phyloP scores from a whole-genome alignment of 2,888 invertebrate genomes.

The Acanthosepion esculentum region DNA sequence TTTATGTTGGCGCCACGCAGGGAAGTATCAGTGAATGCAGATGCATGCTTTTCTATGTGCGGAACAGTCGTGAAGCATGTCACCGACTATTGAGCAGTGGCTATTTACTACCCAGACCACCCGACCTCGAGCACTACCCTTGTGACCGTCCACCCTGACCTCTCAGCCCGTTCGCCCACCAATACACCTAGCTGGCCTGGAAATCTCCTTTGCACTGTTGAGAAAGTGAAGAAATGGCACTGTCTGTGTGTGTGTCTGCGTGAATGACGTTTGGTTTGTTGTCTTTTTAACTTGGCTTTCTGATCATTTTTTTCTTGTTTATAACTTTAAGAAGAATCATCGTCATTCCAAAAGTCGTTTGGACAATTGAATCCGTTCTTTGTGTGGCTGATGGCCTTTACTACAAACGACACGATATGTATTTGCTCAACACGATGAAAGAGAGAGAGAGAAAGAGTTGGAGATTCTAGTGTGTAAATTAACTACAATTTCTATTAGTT shows the following conservation, averaged over 20 bases:
- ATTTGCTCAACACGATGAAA: too few relatives aligned
- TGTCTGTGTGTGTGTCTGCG: not conserved
- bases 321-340: too few relatives aligned
- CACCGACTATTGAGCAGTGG: not conserved
- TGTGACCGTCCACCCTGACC: not conserved
- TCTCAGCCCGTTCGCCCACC: not conserved
- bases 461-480: too few relatives aligned
- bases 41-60: not conserved
- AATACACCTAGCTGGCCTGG: not conserved
- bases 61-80: not conserved
- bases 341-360: too few relatives aligned
- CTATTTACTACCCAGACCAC: not conserved
- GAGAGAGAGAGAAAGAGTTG: too few relatives aligned
- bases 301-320: too few relatives aligned
- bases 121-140: not conserved
- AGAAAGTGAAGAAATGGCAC: not conserved
- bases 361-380: too few relatives aligned
- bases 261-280: not conserved
- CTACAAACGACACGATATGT: too few relatives aligned
- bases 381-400: too few relatives aligned
- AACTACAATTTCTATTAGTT: too few relatives aligned
- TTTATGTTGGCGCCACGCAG: not conserved
- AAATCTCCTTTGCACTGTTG: not conserved
- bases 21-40: slow-evolving; percentile 5
- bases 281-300: too few relatives aligned